Evolutionary conservation across 2,113 vertebrate species (phyloP).

Genomic region (Propithecus coquereli): DNA sequence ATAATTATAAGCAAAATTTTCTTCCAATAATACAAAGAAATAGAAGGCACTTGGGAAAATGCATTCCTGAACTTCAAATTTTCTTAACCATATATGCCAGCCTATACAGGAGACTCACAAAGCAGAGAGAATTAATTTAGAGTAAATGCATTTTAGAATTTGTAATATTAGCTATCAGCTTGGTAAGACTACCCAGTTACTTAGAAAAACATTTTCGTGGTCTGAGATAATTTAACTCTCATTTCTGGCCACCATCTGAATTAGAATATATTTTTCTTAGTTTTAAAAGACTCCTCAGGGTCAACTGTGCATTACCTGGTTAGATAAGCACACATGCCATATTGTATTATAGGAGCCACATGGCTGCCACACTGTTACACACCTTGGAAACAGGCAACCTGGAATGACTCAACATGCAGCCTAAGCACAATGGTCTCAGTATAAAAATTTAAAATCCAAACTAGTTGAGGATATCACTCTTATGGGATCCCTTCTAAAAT

Average conservation of each 20-base stretch:
- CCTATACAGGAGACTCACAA: background rate
- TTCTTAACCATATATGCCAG: background rate
- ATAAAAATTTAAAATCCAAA: background rate
- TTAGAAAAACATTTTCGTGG: background rate
- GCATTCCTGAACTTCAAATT: background rate
- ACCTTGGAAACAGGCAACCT: background rate
- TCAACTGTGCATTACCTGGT: background rate
- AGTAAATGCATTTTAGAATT: background rate
- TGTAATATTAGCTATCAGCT: background rate
- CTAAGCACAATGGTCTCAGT: background rate
- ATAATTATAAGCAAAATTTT: constrained; percentile 16
- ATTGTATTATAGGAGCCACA: background rate
- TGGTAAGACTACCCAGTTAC: background rate
- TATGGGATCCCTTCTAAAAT: background rate
- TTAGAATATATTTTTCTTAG: background rate
- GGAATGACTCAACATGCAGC: background rate
- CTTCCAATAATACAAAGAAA: constrained; percentile 26
- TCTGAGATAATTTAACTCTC: background rate
- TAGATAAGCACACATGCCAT: background rate
- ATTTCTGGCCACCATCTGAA: constrained; percentile 18
- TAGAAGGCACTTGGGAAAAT: constrained; percentile 1
- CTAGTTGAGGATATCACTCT: background rate
- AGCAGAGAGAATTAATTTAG: background rate
- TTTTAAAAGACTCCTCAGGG: background rate
- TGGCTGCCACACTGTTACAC: background rate